These are phyloP conservation scores for Condylura cristata DNA, from an alignment of 2,113 vertebrate genomes.

Conservation along the genomic window DNA sequence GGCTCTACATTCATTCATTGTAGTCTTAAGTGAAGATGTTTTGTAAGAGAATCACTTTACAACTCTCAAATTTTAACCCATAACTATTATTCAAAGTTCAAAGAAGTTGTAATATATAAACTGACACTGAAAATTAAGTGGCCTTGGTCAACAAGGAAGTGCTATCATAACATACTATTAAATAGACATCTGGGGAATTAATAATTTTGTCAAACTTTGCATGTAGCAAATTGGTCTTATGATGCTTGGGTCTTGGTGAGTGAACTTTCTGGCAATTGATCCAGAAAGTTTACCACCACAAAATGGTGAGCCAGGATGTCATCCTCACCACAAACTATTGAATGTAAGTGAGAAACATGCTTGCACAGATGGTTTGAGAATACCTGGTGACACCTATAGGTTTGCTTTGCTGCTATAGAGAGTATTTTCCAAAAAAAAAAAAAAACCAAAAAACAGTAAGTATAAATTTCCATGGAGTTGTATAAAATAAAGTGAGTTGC, in stretches of 20 bases:
- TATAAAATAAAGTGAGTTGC: slow-evolving; percentile 1
- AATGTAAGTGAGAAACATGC: background rate
- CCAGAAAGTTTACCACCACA: background rate
- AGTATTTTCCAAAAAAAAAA: background rate
- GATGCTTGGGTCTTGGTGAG: background rate
- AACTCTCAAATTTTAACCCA: background rate
- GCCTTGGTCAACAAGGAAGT: background rate
- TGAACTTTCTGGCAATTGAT: slow-evolving; percentile 17
- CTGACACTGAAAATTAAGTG: background rate
- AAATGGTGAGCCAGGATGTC: background rate
- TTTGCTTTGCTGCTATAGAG: background rate
- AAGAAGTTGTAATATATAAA: background rate
- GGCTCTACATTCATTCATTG: background rate
- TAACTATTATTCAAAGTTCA: background rate
- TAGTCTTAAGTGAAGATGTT: background rate
- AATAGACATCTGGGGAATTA: background rate
- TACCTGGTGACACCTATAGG: accelerated
- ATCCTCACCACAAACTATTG: background rate
- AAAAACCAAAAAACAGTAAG: no score
- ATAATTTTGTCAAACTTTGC: slow-evolving; percentile 19
- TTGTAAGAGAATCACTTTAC: background rate
- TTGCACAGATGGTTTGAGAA: background rate
- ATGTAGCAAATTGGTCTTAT: background rate
- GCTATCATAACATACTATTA: background rate
- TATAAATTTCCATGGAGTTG: background rate